Conservation (phyloP, 2,888 invertebrate genomes). For the Caradrina clavipalpis region DNA sequence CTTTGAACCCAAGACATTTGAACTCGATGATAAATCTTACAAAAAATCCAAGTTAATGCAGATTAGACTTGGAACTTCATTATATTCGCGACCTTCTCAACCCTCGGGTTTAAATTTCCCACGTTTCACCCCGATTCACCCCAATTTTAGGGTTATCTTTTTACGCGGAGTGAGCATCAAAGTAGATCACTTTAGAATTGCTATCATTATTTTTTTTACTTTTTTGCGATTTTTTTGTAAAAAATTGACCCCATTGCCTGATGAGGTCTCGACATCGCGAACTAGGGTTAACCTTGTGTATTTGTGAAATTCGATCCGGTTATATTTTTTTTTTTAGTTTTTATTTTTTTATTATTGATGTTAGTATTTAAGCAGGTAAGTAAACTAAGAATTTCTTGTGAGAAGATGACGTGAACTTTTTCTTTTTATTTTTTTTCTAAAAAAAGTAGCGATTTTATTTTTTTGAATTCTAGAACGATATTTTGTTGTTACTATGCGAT, state of each 20-base stretch:
- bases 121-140: slow-evolving; percentile 86
- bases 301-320: slow-evolving; percentile 88
- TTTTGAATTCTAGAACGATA: too few relatives aligned
- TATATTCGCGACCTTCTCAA: slow-evolving; percentile 75
- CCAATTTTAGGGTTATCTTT: slow-evolving; percentile 88
- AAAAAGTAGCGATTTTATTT: not conserved
- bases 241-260: slow-evolving; percentile 85
- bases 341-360: slow-evolving; percentile 61
- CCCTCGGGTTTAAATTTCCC: slow-evolving; percentile 69
- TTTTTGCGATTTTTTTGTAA: slow-evolving; percentile 64
- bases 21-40: slow-evolving; percentile 48
- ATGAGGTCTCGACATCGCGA: slow-evolving; percentile 89
- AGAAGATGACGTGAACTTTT: slow-evolving; percentile 68
- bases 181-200: slow-evolving; percentile 86
- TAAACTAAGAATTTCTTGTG: slow-evolving; percentile 74
- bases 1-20: slow-evolving; percentile 48
- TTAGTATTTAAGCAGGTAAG: slow-evolving; percentile 59
- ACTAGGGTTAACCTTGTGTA: slow-evolving; percentile 84
- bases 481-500: too few relatives aligned
- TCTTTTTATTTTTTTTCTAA: not conserved
- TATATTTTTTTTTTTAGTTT: slow-evolving; percentile 61
- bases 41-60: slow-evolving; percentile 70
- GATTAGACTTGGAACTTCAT: slow-evolving; percentile 78
- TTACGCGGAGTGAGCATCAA: slow-evolving; percentile 76
- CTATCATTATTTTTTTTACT: slow-evolving; percentile 76